Base-by-base conservation (phyloP, 2,113 vertebrate species). In the Empidonax traillii region DNA sequence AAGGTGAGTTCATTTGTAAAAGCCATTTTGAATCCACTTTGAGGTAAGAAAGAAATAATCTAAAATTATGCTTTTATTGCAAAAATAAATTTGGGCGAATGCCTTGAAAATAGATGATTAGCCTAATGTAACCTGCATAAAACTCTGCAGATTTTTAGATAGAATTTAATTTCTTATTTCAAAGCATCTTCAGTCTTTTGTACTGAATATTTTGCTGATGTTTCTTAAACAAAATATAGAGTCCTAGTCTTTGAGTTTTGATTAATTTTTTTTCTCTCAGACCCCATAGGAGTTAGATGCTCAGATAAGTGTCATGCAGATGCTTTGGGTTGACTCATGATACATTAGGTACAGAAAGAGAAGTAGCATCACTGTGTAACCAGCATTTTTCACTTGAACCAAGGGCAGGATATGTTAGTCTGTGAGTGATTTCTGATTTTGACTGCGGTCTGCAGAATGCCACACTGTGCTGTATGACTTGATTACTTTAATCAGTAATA, bases 1-100 rank as follows among this genome's bases (percentile, higher is more conserved):
- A 95, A 87, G 72, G 65, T 87, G 91, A 92, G 77, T 95, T 85
- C 3, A 28, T 92, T 93, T 97, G 59, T 85, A 71, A 87, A 88
- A 75, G 43, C 68, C 24, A 37, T 94, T 88, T 95, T 86, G 61
- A 55, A 80, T 89, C 33, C 8, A 28, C 16, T 24, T 31, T 23
- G 33, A 58, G 39, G 18, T 59, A 80, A 30, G 14, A 3, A 14
- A 72, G 66, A 37, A 28, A 11, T 12, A 1, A 16, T 12, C 37
- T 52, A 33, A 43, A 41, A 33, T 75, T 4, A 4, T 12, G 6
- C 18, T 51, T 79, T 79, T 73, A 65, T 79, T 2, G 0, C 31
- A 61, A 49, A 86, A 80, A 58, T 21, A 55, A 25, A 24, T 39
- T 41, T 76, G 11, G 22, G 41, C n/a, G 35, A 82, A 28, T 10